Base-by-base conservation (phyloP, 2,113 vertebrate genomes). In the Oncorhynchus mykiss region DNA sequence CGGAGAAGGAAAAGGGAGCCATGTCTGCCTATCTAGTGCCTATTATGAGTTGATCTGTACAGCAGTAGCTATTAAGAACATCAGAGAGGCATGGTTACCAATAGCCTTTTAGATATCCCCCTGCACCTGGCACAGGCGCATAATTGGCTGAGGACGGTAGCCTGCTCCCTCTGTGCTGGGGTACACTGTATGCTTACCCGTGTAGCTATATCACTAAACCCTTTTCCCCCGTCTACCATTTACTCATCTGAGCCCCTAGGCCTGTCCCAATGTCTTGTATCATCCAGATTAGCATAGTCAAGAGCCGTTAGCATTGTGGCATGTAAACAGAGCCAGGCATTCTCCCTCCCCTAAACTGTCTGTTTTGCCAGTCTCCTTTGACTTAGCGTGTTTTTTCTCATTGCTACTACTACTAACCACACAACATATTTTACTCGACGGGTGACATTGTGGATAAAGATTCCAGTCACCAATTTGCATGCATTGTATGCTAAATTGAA, bases 211-310 rank as follows among this genome's bases (percentile, higher is more conserved):
- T 91, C 90, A 88, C 87, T 84, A 87, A 82, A 82, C 86, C 51
- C 88, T 88, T 90, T 88, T 80, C 29, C 31, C 67, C 31, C 67
- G 13, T 31, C 65, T 6, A 29, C 25, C 25, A 25, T 29, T 18
- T 22, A 90, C 87, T 91, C 92, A 94, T 92, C 93, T 93, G 93
- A 93, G 92, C 91, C 92, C 91, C 86, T 54, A 78, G 84, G 29
- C 80, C 84, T 85, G 89, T 84, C 34, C 90, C 92, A 91, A 90
- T 90, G 88, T 90, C 89, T 91, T 88, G 86, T 92, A 91, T 93
- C 92, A 92, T 88, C 81, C 77, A 83, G 88, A 95, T 95, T 94
- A 92, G 91, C 93, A 94, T 95, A 94, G 91, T 93, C 89, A 93
- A 95, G 94, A 89, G 91, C 90, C 76, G 89, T 93, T 94, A 92